Percentiles rank a stretch among this genome's conserved stretches.
These are phyloP conservation scores for Erithacus rubecula DNA, from an alignment of 2,797 vertebrate species.

Conservation along the genomic window DNA sequence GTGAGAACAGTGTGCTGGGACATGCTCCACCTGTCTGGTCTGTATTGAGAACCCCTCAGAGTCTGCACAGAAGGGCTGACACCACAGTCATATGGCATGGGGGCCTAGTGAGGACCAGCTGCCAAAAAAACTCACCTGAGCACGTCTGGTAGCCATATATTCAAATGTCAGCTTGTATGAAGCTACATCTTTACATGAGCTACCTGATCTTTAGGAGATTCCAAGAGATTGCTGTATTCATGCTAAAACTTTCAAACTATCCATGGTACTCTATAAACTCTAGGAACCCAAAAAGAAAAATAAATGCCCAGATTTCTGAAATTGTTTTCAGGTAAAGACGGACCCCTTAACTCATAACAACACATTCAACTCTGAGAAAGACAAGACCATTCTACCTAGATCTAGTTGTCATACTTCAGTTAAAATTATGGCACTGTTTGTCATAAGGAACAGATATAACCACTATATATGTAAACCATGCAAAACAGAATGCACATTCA, in stretches of 20 bases:
- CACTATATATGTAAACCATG: background rate
- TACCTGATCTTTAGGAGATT: background rate
- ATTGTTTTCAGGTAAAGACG: background rate
- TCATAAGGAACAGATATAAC: background rate
- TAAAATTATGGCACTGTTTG: background rate
- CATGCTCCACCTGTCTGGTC: background rate
- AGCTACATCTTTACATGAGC: background rate
- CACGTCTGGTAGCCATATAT: background rate
- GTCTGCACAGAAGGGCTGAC: background rate
- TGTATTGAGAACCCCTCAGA: background rate
- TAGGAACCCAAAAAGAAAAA: background rate
- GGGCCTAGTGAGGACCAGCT: background rate
- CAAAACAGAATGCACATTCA: background rate
- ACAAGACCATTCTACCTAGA: background rate
- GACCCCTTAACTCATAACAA: background rate
- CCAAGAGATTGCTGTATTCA: background rate
- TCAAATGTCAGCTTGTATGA: background rate
- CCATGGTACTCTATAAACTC: background rate
- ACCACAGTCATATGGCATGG: background rate
- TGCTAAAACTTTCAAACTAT: background rate
- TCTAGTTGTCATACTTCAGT: background rate
- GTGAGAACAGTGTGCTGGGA: background rate
- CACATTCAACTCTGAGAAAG: background rate
- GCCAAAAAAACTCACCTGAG: background rate
- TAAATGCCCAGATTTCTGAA: background rate